Percentiles rank a stretch among this genome's conserved stretches.
These are phyloP conservation scores for Andrena bicolor DNA, from an alignment of 2,888 invertebrate genomes.

Conservation along the genomic window DNA sequence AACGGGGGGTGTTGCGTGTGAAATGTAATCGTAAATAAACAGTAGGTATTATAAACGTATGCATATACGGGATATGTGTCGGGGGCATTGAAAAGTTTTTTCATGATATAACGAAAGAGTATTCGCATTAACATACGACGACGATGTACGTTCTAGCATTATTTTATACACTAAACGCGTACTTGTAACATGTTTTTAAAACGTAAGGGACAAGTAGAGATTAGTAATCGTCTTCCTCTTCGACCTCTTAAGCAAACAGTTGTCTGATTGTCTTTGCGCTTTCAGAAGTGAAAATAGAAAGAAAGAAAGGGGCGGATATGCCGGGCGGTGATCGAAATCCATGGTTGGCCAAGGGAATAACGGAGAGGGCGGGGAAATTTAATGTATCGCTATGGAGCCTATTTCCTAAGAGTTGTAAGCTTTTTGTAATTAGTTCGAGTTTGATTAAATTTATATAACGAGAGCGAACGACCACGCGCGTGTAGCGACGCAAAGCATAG, in stretches of 20 bases:
- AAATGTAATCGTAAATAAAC: constrained; percentile 52
- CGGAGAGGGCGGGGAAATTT: constrained; percentile 18
- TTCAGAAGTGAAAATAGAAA: constrained; percentile 17
- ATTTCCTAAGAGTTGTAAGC: constrained; percentile 73
- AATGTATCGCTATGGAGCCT: constrained; percentile 65
- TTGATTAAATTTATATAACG: constrained; percentile 69
- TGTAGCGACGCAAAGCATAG: constrained; percentile 17
- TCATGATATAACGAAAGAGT: constrained; percentile 42
- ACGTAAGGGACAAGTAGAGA: constrained; percentile 55
- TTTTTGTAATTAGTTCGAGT: constrained; percentile 74
- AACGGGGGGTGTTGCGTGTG: constrained; percentile 2
- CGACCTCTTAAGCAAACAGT: constrained; percentile 72
- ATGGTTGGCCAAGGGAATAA: constrained; percentile 72
- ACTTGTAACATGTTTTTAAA: constrained; percentile 56
- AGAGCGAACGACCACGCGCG: constrained; percentile 54
- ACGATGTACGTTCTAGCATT: constrained; percentile 59
- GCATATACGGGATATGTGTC: constrained; percentile 49
- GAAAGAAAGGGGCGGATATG: neutral
- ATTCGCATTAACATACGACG: constrained; percentile 46
- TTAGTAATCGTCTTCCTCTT: constrained; percentile 71
- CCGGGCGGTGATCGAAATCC: constrained; percentile 57
- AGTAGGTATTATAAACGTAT: constrained; percentile 42
- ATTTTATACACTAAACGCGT: constrained; percentile 60
- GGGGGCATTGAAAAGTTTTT: constrained; percentile 61
- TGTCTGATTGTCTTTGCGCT: constrained; percentile 58